Conservation (phyloP, 2,888 invertebrate genomes). For the Ichneumon xanthorius region DNA sequence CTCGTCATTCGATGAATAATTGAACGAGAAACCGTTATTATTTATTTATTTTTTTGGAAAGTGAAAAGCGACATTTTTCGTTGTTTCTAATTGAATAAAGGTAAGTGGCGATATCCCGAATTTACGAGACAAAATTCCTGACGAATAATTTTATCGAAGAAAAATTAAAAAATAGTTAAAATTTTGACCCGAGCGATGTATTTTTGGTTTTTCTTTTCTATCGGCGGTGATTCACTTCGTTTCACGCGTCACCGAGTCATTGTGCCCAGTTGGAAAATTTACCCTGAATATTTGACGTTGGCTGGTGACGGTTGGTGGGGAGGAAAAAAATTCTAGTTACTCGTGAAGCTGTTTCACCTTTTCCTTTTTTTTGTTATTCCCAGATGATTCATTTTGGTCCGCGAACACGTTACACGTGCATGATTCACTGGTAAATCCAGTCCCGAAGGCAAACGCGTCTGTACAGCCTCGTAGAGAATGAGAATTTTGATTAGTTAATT, state of each 20-base stretch:
- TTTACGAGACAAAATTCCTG: background rate
- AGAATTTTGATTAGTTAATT: conserved; percentile 30
- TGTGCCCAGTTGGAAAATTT: background rate
- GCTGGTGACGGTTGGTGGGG: background rate
- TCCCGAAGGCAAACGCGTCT: conserved; percentile 29
- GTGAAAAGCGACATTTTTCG: background rate
- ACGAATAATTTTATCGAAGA: background rate
- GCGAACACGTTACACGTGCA: conserved; percentile 21
- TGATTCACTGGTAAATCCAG: conserved; percentile 53
- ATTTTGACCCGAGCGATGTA: background rate
- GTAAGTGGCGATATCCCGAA: background rate
- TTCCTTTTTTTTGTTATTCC: conserved; percentile 36
- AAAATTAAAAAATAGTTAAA: background rate
- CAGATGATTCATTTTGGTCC: background rate
- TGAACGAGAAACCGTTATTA: background rate
- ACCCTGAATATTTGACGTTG: background rate
- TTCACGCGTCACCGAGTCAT: background rate
- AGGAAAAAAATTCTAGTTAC: background rate
- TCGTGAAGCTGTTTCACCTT: background rate
- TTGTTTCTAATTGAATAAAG: background rate
- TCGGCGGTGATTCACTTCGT: background rate
- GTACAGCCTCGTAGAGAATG: background rate
- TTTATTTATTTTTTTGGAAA: background rate
- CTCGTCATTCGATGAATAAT: conserved; percentile 37
- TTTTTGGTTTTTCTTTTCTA: background rate